phyloP scores from a whole-genome alignment of 2,113 vertebrate species.

The Monopterus albus region DNA sequence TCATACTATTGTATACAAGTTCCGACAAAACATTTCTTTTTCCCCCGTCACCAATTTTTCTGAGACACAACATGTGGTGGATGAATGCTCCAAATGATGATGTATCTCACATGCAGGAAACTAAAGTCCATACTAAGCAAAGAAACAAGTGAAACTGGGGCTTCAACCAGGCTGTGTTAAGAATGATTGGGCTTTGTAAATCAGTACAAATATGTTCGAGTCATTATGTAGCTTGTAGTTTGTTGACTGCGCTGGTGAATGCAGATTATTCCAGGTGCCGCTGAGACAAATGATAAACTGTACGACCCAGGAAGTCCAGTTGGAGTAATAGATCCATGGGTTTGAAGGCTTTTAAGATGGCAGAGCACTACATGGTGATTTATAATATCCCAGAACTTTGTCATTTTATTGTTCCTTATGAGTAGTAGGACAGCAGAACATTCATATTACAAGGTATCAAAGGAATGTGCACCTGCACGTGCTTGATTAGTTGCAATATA shows the following conservation, averaged over 20 bases:
- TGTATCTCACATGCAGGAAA: constrained; percentile 37
- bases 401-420: no score
- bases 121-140: constrained; percentile 6
- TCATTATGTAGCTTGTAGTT: not conserved
- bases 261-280: not conserved
- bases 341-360: no score
- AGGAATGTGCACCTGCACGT: no score
- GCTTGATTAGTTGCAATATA: no score
- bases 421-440: no score
- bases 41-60: constrained; percentile 46
- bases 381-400: no score
- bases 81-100: constrained; percentile 42
- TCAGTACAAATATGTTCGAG: not conserved
- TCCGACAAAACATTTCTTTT: constrained; percentile 48
- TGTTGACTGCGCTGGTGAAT: no score
- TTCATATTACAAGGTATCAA: no score
- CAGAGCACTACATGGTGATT: no score
- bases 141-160: constrained; percentile 4
- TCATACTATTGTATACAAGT: constrained; percentile 40
- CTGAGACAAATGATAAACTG: not conserved
- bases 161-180: not conserved
- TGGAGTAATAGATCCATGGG: not conserved
- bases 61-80: constrained; percentile 3
- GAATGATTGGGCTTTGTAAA: not conserved
- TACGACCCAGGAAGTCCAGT: not conserved